These are phyloP conservation scores for Catocala nupta DNA, from an alignment of 2,888 invertebrate species.

Conservation along the genomic window DNA sequence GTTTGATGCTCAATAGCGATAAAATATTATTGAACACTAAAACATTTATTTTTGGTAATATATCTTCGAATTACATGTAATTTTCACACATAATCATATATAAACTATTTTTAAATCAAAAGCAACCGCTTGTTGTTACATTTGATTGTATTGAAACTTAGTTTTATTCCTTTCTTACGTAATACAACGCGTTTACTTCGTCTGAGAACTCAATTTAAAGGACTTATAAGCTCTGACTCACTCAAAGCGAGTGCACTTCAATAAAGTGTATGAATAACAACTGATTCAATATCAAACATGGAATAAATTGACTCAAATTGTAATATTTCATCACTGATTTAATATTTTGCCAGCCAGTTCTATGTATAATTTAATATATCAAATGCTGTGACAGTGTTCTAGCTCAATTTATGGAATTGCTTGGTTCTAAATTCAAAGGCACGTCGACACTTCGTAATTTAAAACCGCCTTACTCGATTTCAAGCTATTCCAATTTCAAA, in stretches of 20 bases:
- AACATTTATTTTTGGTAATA: no score
- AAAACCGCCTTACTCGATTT: background rate
- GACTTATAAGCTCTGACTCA: conserved; percentile 31
- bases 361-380: background rate
- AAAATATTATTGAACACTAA: no score
- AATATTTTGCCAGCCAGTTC: conserved; percentile 3
- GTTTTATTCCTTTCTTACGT: conserved; percentile 29
- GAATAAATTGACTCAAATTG: conserved; percentile 10
- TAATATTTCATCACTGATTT: conserved; percentile 10
- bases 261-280: conserved; percentile 29
- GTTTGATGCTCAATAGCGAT: no score
- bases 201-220: conserved; percentile 28
- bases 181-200: conserved; percentile 17
- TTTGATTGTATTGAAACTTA: conserved; percentile 15
- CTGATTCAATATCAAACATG: conserved; percentile 17
- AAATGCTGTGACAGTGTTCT: background rate
- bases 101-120: no score
- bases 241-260: conserved; percentile 18
- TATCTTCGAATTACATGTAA: background rate
- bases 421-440: background rate
- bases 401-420: background rate
- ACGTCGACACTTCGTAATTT: background rate
- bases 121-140: background rate
- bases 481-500: background rate
- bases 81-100: background rate